Evolutionary conservation across 2,888 invertebrate genomes (phyloP).

Genomic region (Drosophila algonquin): DNA sequence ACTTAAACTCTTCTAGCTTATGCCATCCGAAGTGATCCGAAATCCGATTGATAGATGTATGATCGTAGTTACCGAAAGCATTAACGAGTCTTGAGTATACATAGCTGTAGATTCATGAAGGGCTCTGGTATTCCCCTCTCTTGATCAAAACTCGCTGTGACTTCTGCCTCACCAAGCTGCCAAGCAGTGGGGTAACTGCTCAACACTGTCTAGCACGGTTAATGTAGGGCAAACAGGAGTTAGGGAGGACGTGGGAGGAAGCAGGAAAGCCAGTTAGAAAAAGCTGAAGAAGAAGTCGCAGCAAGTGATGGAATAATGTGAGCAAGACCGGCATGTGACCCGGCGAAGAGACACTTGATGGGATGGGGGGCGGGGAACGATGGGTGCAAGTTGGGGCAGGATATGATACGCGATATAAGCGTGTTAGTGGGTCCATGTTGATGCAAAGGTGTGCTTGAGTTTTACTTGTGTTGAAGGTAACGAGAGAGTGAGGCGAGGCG

Average conservation of each 20-base stretch:
- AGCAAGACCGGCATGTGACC: not conserved
- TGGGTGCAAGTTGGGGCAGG: not conserved
- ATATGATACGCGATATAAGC: slow-evolving; percentile 7
- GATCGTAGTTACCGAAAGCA: too few relatives aligned
- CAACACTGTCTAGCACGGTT: slow-evolving; percentile 4
- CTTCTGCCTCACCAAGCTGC: not conserved
- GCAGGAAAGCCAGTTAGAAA: slow-evolving; percentile 1
- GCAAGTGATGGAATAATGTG: not conserved
- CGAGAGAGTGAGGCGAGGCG: too few relatives aligned
- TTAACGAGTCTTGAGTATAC: too few relatives aligned
- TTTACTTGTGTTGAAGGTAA: slow-evolving; percentile 11
- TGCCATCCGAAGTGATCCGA: too few relatives aligned
- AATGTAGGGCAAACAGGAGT: not conserved
- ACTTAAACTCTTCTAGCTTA: not conserved
- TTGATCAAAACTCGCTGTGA: not conserved
- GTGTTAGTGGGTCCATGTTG: slow-evolving; percentile 49
- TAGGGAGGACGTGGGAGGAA: too few relatives aligned
- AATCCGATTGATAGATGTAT: too few relatives aligned
- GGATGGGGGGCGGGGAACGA: too few relatives aligned
- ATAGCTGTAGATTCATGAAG: too few relatives aligned
- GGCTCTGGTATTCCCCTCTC: not conserved
- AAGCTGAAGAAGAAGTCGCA: not conserved
- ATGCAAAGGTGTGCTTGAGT: slow-evolving; percentile 15
- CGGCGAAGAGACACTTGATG: slow-evolving; percentile 18
- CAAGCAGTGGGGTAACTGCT: not conserved